Percentiles rank a stretch among this genome's conserved stretches.
Evolutionary conservation across 1,140 invertebrate genomes (phyloP).

Genomic region (Calephelis nemesis): DNA sequence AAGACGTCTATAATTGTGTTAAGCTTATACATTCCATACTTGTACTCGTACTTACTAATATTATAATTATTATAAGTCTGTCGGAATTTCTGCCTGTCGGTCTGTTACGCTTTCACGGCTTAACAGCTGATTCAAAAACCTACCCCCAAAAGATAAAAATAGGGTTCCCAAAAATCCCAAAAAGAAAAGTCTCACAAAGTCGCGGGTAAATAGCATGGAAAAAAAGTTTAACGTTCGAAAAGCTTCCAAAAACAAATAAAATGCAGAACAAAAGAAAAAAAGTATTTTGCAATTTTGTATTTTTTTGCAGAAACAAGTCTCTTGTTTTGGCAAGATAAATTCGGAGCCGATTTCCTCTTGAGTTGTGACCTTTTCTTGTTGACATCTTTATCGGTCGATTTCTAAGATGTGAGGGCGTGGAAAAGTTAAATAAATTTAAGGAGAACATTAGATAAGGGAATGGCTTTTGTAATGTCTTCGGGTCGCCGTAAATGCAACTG

Average conservation of each 20-base stretch:
- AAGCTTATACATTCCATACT: too few relatives aligned
- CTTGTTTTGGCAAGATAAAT: slow-evolving; percentile 38
- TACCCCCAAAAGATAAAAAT: too few relatives aligned
- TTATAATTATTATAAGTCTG: too few relatives aligned
- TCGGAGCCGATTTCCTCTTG: slow-evolving; percentile 39
- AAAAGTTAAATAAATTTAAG: slow-evolving; percentile 76
- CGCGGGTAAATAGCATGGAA: too few relatives aligned
- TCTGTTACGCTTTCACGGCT: too few relatives aligned
- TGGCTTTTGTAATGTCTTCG: slow-evolving; percentile 77
- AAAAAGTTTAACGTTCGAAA: too few relatives aligned
- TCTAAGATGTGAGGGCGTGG: slow-evolving; percentile 69
- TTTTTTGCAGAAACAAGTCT: slow-evolving; percentile 11
- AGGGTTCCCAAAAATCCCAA: too few relatives aligned
- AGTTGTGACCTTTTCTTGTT: slow-evolving; percentile 67
- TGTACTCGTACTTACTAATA: too few relatives aligned
- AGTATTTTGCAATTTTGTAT: background rate
- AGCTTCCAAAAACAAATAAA: background rate
- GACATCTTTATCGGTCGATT: slow-evolving; percentile 72
- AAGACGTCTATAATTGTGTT: too few relatives aligned
- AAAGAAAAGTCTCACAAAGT: too few relatives aligned
- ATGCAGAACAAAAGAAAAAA: background rate
- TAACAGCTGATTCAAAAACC: too few relatives aligned
- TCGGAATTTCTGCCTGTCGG: too few relatives aligned
- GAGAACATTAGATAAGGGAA: slow-evolving; percentile 75
- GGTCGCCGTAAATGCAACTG: slow-evolving; percentile 75